Conservation (phyloP, 2,113 vertebrate genomes). For the Maccullochella peelii region DNA sequence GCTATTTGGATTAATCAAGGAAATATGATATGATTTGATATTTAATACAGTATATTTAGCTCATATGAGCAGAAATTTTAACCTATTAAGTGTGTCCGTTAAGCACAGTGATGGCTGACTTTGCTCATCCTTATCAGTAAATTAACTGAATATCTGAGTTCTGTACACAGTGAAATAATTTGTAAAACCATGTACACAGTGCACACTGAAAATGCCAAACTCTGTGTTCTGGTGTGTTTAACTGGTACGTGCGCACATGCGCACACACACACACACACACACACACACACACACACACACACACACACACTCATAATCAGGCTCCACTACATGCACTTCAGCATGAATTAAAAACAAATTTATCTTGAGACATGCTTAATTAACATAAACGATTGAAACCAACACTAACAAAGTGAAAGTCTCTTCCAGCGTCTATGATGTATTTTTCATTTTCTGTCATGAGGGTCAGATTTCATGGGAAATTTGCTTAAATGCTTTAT, state of each 20-base stretch:
- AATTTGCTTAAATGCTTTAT: conserved; percentile 1
- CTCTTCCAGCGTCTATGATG: neutral
- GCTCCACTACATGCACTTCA: neutral
- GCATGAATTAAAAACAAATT: neutral
- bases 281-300: no score
- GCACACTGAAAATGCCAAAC: neutral
- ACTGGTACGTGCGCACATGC: neutral
- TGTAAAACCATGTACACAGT: neutral
- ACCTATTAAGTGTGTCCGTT: neutral
- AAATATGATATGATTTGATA: neutral
- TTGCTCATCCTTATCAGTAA: neutral
- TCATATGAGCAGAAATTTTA: neutral
- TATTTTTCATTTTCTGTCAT: conserved; percentile 5
- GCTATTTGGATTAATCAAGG: neutral
- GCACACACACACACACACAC: no score
- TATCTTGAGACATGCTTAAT: neutral
- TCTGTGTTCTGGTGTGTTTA: neutral
- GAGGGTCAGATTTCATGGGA: neutral
- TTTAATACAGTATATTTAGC: neutral
- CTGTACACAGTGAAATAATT: neutral
- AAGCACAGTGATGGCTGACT: neutral
- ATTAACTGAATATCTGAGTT: neutral
- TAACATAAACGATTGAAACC: conserved; percentile 3
- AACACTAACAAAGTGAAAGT: neutral
- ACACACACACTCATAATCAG: neutral